Conservation (phyloP, 2,113 vertebrate genomes). For the Rhabdomys dilectus region DNA sequence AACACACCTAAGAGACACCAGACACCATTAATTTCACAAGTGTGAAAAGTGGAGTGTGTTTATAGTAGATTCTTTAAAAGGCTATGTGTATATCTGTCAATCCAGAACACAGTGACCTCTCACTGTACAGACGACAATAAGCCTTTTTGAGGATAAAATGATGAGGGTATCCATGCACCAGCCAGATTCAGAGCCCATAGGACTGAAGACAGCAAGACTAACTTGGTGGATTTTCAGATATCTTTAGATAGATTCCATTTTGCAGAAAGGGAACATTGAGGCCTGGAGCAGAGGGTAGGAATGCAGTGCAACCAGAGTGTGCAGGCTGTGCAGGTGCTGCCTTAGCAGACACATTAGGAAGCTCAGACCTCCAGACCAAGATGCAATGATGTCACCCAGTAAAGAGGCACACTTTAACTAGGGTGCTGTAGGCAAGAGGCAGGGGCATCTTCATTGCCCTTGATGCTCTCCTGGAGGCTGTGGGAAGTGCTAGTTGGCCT, state of each 20-base stretch:
- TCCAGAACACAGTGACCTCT: neutral
- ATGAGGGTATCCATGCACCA: neutral
- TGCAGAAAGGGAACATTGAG: neutral
- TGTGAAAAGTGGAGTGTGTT: neutral
- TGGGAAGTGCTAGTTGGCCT: neutral
- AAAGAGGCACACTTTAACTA: neutral
- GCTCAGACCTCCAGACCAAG: slow-evolving; percentile 13
- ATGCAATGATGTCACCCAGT: neutral
- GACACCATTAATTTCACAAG: no score
- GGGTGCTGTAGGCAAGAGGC: neutral
- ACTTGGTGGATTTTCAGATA: slow-evolving; percentile 41
- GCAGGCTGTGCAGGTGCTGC: neutral
- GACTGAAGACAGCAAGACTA: neutral
- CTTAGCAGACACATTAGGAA: neutral
- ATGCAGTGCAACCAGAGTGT: neutral
- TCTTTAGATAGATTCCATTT: slow-evolving; percentile 57
- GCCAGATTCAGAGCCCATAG: neutral
- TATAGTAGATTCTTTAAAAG: neutral
- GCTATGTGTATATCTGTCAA: neutral
- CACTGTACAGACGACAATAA: neutral
- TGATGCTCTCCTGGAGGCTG: neutral
- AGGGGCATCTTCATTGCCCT: neutral
- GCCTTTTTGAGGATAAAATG: neutral
- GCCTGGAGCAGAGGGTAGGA: neutral
- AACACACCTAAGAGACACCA: neutral